Evolutionary conservation across 2,797 vertebrate genomes (phyloP), one percentile per base, ranked within the genome.

Genomic region (Amniataba percoides): DNA sequence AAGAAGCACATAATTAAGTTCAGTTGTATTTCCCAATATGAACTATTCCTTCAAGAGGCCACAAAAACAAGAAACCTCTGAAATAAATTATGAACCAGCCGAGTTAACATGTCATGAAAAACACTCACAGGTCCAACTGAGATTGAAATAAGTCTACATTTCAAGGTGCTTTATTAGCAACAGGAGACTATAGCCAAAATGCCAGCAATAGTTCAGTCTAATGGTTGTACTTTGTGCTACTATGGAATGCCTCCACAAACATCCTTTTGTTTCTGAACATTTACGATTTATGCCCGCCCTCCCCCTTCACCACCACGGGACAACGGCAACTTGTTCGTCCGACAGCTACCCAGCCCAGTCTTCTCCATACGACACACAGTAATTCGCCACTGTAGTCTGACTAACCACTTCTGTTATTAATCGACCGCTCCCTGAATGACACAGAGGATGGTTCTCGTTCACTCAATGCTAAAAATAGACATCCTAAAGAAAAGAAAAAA

Each of bases 251-350:
- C 68, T 66, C 60, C 71, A 94, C 91, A 93, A 83, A 68, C 79
- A 67, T 84, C 57, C 91, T 87, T 89, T 92, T 94, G 92, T 58
- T 14, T 68, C 70, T 86, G 85, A 89, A 68, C 10, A 45, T 68
- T 61, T 77, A 73, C 40, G 34, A 48, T 56, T 56, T 7, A 0
- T 43, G 45, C 10, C 19, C 40, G 1, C 60, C 59, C 71, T 5
- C 43, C 60, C 45, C 46, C 49, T 9, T 31, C 1, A 36, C 31
- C 25, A 40, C 18, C 16, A 53, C 43, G 69, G 66, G 49, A 90
- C 88, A 88, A 86, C 72, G 72, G 84, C 5, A 8, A 51, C 61
- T 64, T 45, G 49, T 59, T 27, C n/a, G n/a, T 27, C 25, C 16
- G 71, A 60, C 36, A 3, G 7, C 56, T n/a, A n/a, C 39, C 45